Conservation (phyloP, 2,797 vertebrate species). For the Peromyscus eremicus region DNA sequence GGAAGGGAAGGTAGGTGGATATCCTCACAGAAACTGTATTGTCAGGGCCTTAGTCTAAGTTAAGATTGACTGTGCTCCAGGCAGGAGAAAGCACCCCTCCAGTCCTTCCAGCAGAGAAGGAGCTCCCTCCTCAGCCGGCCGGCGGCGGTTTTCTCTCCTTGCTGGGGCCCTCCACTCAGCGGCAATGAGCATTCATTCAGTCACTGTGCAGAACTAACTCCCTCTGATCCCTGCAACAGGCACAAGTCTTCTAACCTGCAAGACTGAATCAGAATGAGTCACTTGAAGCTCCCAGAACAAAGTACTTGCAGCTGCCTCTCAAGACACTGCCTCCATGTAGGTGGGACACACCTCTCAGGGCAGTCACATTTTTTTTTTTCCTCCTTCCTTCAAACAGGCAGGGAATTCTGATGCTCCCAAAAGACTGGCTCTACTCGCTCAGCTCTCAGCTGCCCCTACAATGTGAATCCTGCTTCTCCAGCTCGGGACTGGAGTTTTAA, state of each 20-base stretch:
- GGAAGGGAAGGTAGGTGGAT: background rate
- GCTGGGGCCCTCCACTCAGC: background rate
- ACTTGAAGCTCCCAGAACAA: conserved; percentile 75
- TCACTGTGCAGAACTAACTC: background rate
- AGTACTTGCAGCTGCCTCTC: conserved; percentile 83
- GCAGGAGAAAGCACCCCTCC: background rate
- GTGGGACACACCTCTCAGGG: conserved; percentile 83
- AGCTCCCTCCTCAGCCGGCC: background rate
- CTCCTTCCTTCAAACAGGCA: conserved; percentile 77
- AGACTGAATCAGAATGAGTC: conserved; percentile 88
- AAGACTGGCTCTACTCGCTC: background rate
- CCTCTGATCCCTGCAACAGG: conserved; percentile 21
- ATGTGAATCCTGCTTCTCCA: conserved; percentile 73
- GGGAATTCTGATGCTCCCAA: conserved; percentile 27
- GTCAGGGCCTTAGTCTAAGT: background rate
- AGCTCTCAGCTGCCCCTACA: conserved; percentile 51
- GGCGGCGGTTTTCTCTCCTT: too few species aligned
- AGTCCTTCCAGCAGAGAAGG: background rate
- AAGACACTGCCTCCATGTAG: conserved; percentile 85
- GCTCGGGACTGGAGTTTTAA: conserved; percentile 61
- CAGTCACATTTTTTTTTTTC: conserved; percentile 76
- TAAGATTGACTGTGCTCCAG: background rate
- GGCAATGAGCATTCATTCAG: background rate
- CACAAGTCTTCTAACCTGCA: conserved; percentile 68
- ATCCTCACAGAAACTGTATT: background rate